A percentile compares a stretch with the other conserved stretches of the same genome.
phyloP scores from a whole-genome alignment of 2,888 invertebrate genomes.

The Drosophila sordidula region DNA sequence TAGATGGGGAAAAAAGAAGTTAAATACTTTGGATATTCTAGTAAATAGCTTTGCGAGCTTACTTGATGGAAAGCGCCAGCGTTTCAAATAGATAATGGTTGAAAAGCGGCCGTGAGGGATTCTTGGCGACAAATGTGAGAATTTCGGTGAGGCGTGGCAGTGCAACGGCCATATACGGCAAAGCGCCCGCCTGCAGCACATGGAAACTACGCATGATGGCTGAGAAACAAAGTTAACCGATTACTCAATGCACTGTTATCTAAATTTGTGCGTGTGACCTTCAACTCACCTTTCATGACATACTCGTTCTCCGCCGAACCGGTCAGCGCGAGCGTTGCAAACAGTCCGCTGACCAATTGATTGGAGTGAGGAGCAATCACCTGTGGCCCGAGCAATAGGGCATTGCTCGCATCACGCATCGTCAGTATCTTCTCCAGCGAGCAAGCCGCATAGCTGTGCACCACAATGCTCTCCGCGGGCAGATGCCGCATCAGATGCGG shows the following conservation, averaged over 20 bases:
- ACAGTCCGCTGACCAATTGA: slow-evolving; percentile 90
- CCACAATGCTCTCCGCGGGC: slow-evolving; percentile 91
- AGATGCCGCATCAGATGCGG: slow-evolving; percentile 93
- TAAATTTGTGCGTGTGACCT: not conserved
- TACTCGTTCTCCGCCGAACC: slow-evolving; percentile 98
- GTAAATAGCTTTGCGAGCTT: slow-evolving; percentile 79
- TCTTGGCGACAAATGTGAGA: slow-evolving; percentile 93
- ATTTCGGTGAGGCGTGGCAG: slow-evolving; percentile 94
- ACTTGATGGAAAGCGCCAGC: slow-evolving; percentile 94
- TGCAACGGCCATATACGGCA: slow-evolving; percentile 92
- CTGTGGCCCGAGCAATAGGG: slow-evolving; percentile 86
- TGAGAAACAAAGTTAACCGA: slow-evolving; percentile 22
- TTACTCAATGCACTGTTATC: not conserved
- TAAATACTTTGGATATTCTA: not conserved
- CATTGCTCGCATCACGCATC: slow-evolving; percentile 88
- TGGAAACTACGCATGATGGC: slow-evolving; percentile 96
- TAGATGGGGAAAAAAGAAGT: slow-evolving; percentile 73
- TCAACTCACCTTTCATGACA: slow-evolving; percentile 91
- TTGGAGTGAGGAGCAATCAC: slow-evolving; percentile 89
- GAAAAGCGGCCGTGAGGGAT: slow-evolving; percentile 98
- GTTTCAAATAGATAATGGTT: slow-evolving; percentile 99
- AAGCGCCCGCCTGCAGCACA: slow-evolving; percentile 91
- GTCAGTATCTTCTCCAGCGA: slow-evolving; percentile 94
- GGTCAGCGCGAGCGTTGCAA: slow-evolving; percentile 89
- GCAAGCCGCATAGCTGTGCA: slow-evolving; percentile 97